A percentile compares a stretch with the other conserved stretches of the same genome.
Conservation (phyloP, 1,140 invertebrate species). For the Procambarus clarkii region DNA sequence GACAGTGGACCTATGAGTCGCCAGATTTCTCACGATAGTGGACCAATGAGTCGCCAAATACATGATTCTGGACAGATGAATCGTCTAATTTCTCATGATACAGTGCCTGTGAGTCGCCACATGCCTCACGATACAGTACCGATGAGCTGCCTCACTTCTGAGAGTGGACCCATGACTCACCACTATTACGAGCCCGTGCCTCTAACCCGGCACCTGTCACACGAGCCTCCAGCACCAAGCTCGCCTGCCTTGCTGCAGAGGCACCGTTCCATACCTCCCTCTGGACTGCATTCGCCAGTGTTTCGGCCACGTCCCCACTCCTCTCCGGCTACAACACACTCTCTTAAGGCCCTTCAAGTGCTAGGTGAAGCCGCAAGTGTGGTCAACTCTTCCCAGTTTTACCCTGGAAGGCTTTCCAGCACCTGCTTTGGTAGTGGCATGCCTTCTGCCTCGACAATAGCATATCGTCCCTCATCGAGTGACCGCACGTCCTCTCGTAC, state of each 20-base stretch:
- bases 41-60: neutral
- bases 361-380: conserved; percentile 67
- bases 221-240: conserved; percentile 35
- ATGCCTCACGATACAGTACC: conserved; percentile 16
- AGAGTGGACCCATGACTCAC: conserved; percentile 14
- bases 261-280: conserved; percentile 59
- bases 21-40: conserved; percentile 25
- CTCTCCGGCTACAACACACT: conserved; percentile 52
- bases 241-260: conserved; percentile 58
- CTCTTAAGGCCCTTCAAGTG: conserved; percentile 66
- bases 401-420: conserved; percentile 62
- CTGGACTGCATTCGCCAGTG: conserved; percentile 62
- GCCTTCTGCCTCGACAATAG: conserved; percentile 50
- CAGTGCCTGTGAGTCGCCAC: conserved; percentile 5
- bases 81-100: conserved; percentile 39
- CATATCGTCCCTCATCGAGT: conserved; percentile 53
- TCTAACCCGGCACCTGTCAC: conserved; percentile 49
- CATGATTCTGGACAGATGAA: neutral
- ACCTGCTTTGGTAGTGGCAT: conserved; percentile 49
- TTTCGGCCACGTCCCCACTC: conserved; percentile 63
- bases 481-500: conserved; percentile 64
- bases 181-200: conserved; percentile 43
- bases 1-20: conserved; percentile 17
- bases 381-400: conserved; percentile 72
- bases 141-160: conserved; percentile 5